Evolutionary conservation across 2,113 vertebrate genomes (phyloP).

Genomic region (Petromus typicus): DNA sequence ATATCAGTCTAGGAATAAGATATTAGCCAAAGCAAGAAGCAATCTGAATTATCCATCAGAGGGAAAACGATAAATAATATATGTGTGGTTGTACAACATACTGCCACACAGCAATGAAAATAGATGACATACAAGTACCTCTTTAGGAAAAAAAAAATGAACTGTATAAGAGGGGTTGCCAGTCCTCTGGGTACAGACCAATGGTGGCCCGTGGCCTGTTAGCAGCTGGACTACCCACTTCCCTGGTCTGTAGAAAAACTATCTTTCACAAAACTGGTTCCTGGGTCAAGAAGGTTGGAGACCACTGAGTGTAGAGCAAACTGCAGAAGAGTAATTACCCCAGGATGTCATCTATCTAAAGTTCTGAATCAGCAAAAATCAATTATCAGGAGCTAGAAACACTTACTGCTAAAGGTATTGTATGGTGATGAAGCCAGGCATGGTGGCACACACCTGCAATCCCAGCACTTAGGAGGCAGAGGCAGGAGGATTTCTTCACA

Average conservation of each 20-base stretch:
- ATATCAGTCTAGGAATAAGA: neutral
- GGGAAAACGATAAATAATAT: neutral
- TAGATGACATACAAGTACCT: neutral
- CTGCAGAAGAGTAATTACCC: neutral
- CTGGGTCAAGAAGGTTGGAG: neutral
- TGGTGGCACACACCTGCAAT: too few relatives aligned
- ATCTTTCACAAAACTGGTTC: neutral
- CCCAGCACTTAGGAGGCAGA: too few relatives aligned
- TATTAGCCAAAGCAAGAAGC: neutral
- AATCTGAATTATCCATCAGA: neutral
- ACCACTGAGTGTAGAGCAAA: neutral
- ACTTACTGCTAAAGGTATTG: neutral
- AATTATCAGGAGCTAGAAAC: neutral
- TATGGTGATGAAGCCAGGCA: too few relatives aligned
- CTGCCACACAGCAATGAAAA: neutral
- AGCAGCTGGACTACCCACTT: neutral
- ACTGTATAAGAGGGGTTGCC: neutral
- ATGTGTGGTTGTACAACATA: neutral
- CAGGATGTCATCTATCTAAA: neutral
- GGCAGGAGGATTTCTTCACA: too few relatives aligned
- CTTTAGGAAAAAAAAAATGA: neutral
- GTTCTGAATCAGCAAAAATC: neutral
- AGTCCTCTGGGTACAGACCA: neutral
- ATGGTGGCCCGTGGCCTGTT: neutral
- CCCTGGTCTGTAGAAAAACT: neutral